These are phyloP conservation scores for Dromaius novaehollandiae DNA, from an alignment of 2,113 vertebrate species.

Conservation along the genomic window DNA sequence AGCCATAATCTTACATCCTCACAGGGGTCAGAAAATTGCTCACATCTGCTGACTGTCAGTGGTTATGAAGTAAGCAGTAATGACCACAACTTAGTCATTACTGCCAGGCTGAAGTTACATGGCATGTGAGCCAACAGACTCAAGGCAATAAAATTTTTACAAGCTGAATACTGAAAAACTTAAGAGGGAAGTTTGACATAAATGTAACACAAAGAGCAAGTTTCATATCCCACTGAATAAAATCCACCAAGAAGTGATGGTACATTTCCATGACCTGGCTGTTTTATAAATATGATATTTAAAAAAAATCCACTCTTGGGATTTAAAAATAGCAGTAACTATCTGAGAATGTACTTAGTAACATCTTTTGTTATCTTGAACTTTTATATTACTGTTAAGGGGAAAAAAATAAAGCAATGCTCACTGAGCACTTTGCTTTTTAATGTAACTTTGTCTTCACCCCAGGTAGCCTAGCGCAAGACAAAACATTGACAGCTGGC, in stretches of 20 bases:
- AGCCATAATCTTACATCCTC: slow-evolving; percentile 15
- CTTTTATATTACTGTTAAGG: background rate
- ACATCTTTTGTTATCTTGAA: background rate
- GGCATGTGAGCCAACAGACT: slow-evolving; percentile 26
- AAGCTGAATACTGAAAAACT: slow-evolving; percentile 60
- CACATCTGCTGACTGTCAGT: slow-evolving; percentile 62
- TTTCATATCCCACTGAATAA: slow-evolving; percentile 27
- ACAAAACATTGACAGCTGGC: background rate
- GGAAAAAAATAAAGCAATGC: background rate
- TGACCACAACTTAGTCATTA: slow-evolving; percentile 53
- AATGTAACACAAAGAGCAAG: slow-evolving; percentile 38
- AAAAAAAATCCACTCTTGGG: background rate
- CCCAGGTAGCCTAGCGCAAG: background rate
- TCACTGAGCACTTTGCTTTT: background rate
- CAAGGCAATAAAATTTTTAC: slow-evolving; percentile 65
- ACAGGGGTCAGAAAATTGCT: slow-evolving; percentile 28
- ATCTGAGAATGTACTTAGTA: background rate
- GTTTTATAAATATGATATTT: background rate
- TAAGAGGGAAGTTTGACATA: slow-evolving; percentile 30
- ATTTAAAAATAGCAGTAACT: background rate
- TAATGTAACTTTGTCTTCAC: background rate
- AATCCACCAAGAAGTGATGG: background rate
- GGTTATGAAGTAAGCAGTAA: slow-evolving; percentile 63
- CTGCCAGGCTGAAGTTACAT: slow-evolving; percentile 28
- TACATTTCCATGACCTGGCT: background rate